A percentile compares a stretch with the other conserved stretches of the same genome.
Conservation (phyloP, 2,888 invertebrate species). For the Acanthoscelides obtectus region DNA sequence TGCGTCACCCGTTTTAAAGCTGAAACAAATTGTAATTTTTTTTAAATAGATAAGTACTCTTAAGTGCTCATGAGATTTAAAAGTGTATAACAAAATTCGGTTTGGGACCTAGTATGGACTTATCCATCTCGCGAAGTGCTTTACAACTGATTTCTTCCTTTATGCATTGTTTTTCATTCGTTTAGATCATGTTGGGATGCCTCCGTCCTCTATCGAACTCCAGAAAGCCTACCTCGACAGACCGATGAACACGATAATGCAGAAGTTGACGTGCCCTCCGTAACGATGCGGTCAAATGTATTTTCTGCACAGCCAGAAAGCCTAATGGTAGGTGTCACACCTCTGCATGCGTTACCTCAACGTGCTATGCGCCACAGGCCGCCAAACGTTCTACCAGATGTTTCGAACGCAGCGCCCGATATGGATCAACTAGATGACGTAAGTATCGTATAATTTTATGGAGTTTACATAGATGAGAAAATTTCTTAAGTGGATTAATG, state of each 20-base stretch:
- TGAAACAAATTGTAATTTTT: too few species aligned
- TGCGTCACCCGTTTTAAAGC: too few species aligned
- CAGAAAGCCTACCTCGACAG: constrained; percentile 41
- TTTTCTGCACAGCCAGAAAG: constrained; percentile 38
- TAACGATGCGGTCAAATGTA: neutral
- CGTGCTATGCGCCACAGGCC: constrained; percentile 68
- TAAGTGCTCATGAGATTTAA: too few species aligned
- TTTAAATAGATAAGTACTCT: too few species aligned
- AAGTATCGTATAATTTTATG: constrained; percentile 40
- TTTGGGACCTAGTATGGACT: too few species aligned
- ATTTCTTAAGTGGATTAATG: too few species aligned
- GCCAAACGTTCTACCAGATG: constrained; percentile 72
- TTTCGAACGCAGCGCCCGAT: constrained; percentile 76
- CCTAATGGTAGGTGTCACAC: constrained; percentile 28
- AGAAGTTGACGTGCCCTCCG: neutral
- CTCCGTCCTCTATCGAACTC: constrained; percentile 80
- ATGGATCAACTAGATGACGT: constrained; percentile 92
- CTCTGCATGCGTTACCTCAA: constrained; percentile 50
- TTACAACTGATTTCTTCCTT: too few species aligned
- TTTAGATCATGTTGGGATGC: constrained; percentile 85
- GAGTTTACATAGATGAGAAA: neutral
- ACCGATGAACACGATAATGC: constrained; percentile 10
- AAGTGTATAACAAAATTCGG: too few species aligned
- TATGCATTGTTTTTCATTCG: too few species aligned
- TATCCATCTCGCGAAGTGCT: too few species aligned